A percentile compares a stretch with the other conserved stretches of the same genome.
These are phyloP conservation scores for Egretta garzetta DNA, from an alignment of 2,113 vertebrate species.

Conservation along the genomic window DNA sequence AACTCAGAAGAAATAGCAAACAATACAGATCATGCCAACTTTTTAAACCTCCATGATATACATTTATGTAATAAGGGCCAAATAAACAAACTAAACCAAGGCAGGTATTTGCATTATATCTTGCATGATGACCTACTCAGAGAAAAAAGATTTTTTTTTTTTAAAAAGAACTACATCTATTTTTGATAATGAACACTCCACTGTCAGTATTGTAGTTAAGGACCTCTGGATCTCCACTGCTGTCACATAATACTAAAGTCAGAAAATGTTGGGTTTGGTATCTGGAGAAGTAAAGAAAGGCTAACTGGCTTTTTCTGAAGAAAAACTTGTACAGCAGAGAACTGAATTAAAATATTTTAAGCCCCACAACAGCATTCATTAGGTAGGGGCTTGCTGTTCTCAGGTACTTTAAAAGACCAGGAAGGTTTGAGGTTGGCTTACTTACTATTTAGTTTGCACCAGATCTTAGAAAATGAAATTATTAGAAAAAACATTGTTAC, in stretches of 20 bases:
- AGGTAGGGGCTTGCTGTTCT: neutral
- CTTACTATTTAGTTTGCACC: neutral
- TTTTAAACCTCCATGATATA: neutral
- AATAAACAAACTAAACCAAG: neutral
- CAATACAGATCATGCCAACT: rapidly evolving
- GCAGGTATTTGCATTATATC: neutral
- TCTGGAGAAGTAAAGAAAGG: neutral
- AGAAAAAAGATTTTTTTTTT: neutral
- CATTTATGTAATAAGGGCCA: neutral
- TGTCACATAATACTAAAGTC: neutral
- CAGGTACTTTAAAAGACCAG: neutral
- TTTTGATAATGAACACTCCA: neutral
- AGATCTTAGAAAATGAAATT: neutral
- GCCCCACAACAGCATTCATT: neutral
- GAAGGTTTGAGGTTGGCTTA: neutral
- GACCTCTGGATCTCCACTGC: neutral
- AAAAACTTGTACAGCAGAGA: neutral
- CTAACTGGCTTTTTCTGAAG: neutral
- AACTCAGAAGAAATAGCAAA: neutral
- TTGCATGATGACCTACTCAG: neutral
- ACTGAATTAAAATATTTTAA: neutral
- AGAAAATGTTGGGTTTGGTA: neutral
- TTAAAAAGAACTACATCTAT: neutral
- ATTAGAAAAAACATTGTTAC: neutral
- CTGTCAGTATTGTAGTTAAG: neutral